These are phyloP conservation scores for Drosophila carrolli DNA, from an alignment of 1,140 invertebrate species.

Conservation along the genomic window DNA sequence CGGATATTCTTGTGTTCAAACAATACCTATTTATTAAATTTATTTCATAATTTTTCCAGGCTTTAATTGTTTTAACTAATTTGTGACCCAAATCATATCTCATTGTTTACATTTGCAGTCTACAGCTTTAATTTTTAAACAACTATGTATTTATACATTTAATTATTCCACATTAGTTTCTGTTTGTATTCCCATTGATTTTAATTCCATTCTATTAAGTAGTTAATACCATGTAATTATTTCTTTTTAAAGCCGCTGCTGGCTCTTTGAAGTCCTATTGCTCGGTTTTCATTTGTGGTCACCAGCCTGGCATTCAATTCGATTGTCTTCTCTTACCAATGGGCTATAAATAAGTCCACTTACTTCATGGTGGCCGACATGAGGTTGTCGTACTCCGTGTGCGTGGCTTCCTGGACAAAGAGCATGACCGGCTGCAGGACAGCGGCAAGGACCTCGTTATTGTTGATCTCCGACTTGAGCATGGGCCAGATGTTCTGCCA, in stretches of 20 bases:
- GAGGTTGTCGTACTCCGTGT: slow-evolving; percentile 93
- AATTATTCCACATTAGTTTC: neutral
- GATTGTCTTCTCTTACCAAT: neutral
- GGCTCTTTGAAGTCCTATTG: no score
- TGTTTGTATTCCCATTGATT: neutral
- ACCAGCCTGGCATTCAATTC: neutral
- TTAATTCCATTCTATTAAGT: neutral
- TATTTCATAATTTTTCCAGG: no score
- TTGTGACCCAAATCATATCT: no score
- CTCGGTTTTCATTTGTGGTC: slow-evolving; percentile 1
- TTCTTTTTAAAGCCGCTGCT: neutral
- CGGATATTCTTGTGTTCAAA: no score
- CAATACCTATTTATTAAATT: no score
- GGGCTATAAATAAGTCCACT: slow-evolving; percentile 54
- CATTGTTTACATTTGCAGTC: neutral
- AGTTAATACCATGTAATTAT: no score
- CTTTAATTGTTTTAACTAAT: no score
- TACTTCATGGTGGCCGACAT: slow-evolving; percentile 93
- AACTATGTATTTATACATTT: neutral
- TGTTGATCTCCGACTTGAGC: slow-evolving; percentile 93
- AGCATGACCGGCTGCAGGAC: slow-evolving; percentile 95
- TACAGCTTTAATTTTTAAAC: neutral
- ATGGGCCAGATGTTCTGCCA: slow-evolving; percentile 97
- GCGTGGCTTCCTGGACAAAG: slow-evolving; percentile 93
- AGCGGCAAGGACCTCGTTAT: slow-evolving; percentile 93